Evolutionary conservation across 2,888 invertebrate genomes (phyloP), one percentile per base, ranked within the genome.

Genomic region (Priocnemis perturbator): DNA sequence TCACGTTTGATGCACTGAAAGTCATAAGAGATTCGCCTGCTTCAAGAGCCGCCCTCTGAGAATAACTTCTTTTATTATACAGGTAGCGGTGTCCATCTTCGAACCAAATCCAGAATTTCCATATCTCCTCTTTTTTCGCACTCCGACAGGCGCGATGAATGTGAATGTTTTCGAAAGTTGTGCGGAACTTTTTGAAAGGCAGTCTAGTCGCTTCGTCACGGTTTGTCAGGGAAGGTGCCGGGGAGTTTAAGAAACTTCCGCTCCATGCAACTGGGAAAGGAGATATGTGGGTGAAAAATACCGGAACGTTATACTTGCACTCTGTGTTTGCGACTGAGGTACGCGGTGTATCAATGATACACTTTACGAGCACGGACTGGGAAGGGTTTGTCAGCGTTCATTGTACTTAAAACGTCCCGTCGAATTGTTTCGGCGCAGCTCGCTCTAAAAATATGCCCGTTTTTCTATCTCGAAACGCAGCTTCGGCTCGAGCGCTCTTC

Each of bases 171-270:
- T 71, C 60, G 60, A 73, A 66, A 56, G 45, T 63, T 48, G 56
- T n/a, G 67, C 67, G 61, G 60, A 71, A 73, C 45, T 73, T 73
- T 59, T 67, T 26, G 71, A 71, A 64, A 67, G 57, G 59, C 50
- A 62, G 50, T 50, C 50, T 19, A 1, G 55, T 23, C 48, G 57
- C 58, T 58, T 67, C 64, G 64, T 71, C 67, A 59, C 60, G 62
- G 60, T 58, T 72, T 48, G 56, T n/a, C 23, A n/a, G 11, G 2
- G n/a, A 3, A 2, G 7, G 50, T 11, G 60, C 61, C 61, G 62
- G 66, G 60, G 21, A n/a, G n/a, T 26, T 57, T 37, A n/a, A 17
- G 37, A 17, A 26, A 17, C 30, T 57, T 26, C 30, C 37, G 57
- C 21, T 50, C 2, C 50, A 20, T 50, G 50, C 19, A n/a, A 17